phyloP scores from a whole-genome alignment of 2,113 vertebrate genomes.

The Crotalus helleri region DNA sequence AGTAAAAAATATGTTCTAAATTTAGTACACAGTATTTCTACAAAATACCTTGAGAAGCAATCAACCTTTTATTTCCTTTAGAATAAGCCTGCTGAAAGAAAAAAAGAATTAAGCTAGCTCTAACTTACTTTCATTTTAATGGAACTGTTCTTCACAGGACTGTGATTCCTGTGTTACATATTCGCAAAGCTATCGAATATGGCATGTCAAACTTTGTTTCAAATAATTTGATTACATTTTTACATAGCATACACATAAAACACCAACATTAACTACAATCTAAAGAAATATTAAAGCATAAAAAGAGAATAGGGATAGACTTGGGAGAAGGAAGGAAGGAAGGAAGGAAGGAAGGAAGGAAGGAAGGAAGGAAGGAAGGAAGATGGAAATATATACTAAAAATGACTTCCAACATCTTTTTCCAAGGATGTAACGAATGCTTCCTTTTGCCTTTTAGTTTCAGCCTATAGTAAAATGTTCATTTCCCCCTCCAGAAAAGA shows the following conservation, averaged over 20 bases:
- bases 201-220: not conserved
- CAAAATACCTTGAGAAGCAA: not conserved
- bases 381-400: too few species aligned
- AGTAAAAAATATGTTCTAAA: conserved; percentile 29
- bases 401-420: too few species aligned
- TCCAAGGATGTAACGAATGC: too few species aligned
- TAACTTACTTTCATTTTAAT: not conserved
- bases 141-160: not conserved
- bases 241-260: not conserved
- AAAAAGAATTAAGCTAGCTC: not conserved
- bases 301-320: not conserved
- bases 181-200: not conserved
- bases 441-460: too few species aligned
- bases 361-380: not conserved
- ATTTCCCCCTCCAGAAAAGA: too few species aligned
- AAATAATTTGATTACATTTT: not conserved
- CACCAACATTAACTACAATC: too few species aligned
- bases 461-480: too few species aligned
- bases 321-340: too few species aligned
- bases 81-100: not conserved
- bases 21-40: conserved; percentile 36
- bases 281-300: not conserved
- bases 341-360: too few species aligned
- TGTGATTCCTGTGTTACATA: not conserved
- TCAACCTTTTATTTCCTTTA: not conserved